Evolutionary conservation across 35 echinoderm and acorn worm genomes (phyloP).

Genomic region (Chiridota heheva): DNA sequence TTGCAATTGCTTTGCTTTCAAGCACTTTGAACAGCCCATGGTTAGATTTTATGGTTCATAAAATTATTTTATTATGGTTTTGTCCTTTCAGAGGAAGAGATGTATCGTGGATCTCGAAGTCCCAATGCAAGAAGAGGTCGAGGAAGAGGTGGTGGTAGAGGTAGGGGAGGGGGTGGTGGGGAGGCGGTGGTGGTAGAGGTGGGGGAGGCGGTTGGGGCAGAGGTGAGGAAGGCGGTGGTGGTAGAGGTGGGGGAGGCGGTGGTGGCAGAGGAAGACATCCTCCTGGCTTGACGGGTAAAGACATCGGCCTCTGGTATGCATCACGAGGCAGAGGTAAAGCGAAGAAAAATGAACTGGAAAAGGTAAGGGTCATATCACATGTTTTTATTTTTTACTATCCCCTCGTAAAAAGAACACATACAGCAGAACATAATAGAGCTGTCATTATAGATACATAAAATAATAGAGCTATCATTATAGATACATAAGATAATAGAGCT

Average conservation of each 20-base stretch:
- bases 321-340: constrained; percentile 49
- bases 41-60: too few relatives aligned
- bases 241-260: constrained; percentile 36
- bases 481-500: neutral
- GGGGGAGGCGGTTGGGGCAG: constrained; percentile 15
- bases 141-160: constrained; percentile 11
- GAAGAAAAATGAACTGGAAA: constrained; percentile 26
- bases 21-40: too few relatives aligned
- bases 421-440: neutral
- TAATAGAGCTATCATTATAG: neutral
- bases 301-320: constrained; percentile 95
- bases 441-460: neutral
- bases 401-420: neutral
- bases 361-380: constrained; percentile 28
- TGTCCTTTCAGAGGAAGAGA: too few relatives aligned
- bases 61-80: too few relatives aligned
- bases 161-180: neutral
- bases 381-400: neutral
- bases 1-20: too few relatives aligned
- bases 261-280: constrained; percentile 51
- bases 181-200: neutral
- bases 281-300: constrained; percentile 65
- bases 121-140: too few relatives aligned
- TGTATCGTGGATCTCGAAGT: too few relatives aligned
- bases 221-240: constrained; percentile 11